These are phyloP conservation scores for Esperia sulphurella DNA, from an alignment of 2,888 invertebrate genomes.

Conservation along the genomic window DNA sequence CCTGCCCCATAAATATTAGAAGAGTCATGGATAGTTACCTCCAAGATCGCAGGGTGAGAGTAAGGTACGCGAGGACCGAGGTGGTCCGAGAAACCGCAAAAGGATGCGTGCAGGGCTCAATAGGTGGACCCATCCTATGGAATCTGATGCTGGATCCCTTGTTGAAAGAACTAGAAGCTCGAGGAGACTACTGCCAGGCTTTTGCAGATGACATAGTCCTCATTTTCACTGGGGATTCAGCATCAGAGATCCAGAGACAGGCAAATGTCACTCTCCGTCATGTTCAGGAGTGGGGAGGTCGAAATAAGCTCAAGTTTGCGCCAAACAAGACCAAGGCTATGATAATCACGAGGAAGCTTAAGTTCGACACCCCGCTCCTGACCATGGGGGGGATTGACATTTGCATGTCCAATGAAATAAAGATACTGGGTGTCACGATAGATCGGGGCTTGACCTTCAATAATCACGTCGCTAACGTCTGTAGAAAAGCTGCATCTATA, in stretches of 20 bases:
- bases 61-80: background rate
- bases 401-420: background rate
- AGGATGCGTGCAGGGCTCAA: conserved; percentile 15
- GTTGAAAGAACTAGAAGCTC: background rate
- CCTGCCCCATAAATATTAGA: conserved; percentile 9
- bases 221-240: conserved; percentile 7
- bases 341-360: conserved; percentile 8
- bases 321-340: conserved; percentile 12
- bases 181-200: conserved; percentile 9
- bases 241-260: conserved; percentile 3
- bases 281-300: conserved; percentile 13
- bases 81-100: background rate
- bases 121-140: conserved; percentile 14
- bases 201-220: conserved; percentile 14
- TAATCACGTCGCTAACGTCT: conserved; percentile 2
- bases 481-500: conserved; percentile 1
- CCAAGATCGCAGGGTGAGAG: background rate
- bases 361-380: conserved; percentile 11
- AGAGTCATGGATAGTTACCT: conserved; percentile 4
- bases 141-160: conserved; percentile 13
- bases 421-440: conserved; percentile 6
- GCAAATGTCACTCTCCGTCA: conserved; percentile 8
- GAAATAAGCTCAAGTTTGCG: conserved; percentile 12
- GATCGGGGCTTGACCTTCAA: conserved; percentile 13
- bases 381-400: conserved; percentile 8